phyloP scores from a whole-genome alignment of 2,888 invertebrate species.

The Lamellibrachia satsuma region DNA sequence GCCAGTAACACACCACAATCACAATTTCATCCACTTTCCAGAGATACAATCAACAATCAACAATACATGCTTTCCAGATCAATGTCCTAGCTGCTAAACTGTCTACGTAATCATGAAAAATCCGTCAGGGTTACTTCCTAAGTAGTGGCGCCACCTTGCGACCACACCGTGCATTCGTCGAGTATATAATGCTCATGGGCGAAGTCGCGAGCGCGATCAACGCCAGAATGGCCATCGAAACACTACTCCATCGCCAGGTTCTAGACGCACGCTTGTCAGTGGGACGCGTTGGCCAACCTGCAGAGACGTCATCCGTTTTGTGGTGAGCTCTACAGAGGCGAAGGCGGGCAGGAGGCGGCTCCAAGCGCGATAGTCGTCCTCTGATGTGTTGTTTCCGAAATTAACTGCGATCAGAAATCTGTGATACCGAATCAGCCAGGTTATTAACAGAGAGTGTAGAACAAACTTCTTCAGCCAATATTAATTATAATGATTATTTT shows the following conservation, averaged over 20 bases:
- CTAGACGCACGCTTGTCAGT: background rate
- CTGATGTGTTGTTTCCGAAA: background rate
- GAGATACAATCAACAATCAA: too few relatives aligned
- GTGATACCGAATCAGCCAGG: background rate
- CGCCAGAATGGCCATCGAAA: slow-evolving; percentile 4
- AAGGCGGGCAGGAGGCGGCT: background rate
- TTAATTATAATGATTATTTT: too few relatives aligned
- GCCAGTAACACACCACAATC: too few relatives aligned
- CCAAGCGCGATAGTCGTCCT: background rate
- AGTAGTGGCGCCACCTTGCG: background rate
- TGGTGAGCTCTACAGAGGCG: background rate
- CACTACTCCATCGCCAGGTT: background rate
- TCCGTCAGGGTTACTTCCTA: background rate
- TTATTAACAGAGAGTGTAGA: background rate
- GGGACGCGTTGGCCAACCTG: background rate
- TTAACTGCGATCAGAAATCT: background rate
- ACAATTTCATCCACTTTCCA: too few relatives aligned
- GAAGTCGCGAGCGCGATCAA: background rate
- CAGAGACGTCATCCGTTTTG: background rate
- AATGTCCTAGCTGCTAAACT: background rate
- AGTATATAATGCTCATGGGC: background rate
- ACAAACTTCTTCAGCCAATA: too few relatives aligned
- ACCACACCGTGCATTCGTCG: background rate
- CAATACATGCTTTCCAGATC: background rate
- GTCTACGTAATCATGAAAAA: background rate